phyloP scores from a whole-genome alignment of 2,797 vertebrate genomes.

The Cottoperca gobio region DNA sequence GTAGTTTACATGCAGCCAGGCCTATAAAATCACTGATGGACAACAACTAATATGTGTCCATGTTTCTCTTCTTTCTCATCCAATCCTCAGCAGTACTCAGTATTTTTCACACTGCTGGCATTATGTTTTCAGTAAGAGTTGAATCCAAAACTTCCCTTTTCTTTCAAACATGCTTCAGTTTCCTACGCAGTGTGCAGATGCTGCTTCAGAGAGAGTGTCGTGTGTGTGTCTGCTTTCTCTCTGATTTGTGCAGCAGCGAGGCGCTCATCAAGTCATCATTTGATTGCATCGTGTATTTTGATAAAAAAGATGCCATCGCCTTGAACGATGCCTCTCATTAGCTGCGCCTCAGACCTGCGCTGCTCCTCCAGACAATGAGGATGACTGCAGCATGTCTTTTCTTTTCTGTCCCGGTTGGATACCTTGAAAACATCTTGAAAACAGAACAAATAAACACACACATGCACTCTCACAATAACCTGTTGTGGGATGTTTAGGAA shows the following conservation, averaged over 20 bases:
- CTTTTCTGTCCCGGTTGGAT: not conserved
- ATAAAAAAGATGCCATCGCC: slow-evolving; percentile 32
- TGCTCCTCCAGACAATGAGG: slow-evolving; percentile 10
- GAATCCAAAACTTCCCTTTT: slow-evolving; percentile 13
- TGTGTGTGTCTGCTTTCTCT: slow-evolving; percentile 13
- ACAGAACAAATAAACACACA: slow-evolving; percentile 15
- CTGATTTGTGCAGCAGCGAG: slow-evolving; percentile 56
- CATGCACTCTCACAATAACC: not conserved
- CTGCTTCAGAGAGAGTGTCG: slow-evolving; percentile 5
- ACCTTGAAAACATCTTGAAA: slow-evolving; percentile 7
- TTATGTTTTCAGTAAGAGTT: slow-evolving; percentile 19
- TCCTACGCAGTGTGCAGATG: slow-evolving; percentile 27
- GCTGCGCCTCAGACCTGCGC: slow-evolving; percentile 22
- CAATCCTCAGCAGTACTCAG: slow-evolving; percentile 14
- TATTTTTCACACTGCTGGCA: slow-evolving; percentile 1
- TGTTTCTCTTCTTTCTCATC: slow-evolving; percentile 24
- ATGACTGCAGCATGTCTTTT: slow-evolving; percentile 13
- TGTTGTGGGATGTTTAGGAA: slow-evolving; percentile 23
- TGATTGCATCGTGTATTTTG: slow-evolving; percentile 58
- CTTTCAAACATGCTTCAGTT: slow-evolving; percentile 24
- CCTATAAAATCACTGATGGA: slow-evolving; percentile 31
- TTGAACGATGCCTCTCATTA: slow-evolving; percentile 66
- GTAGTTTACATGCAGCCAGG: slow-evolving; percentile 25
- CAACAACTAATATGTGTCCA: slow-evolving; percentile 22
- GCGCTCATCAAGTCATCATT: slow-evolving; percentile 56